These are phyloP conservation scores for Oeneis ivallda DNA, from an alignment of 2,888 invertebrate genomes.

Conservation along the genomic window DNA sequence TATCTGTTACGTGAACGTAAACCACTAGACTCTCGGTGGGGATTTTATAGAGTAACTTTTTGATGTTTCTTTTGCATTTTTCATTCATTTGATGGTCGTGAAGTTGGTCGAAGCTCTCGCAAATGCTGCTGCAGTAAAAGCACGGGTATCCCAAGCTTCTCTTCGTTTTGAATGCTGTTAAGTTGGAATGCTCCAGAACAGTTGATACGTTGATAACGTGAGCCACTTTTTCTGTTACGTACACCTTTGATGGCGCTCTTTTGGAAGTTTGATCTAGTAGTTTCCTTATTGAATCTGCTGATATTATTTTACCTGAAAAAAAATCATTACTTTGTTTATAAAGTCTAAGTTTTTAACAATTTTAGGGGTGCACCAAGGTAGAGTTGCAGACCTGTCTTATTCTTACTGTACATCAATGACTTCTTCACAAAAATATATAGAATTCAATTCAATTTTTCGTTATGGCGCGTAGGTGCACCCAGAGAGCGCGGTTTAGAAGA, in stretches of 20 bases:
- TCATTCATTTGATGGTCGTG: slow-evolving; percentile 48
- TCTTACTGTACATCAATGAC: neutral
- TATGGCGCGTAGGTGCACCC: no score
- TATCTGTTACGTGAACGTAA: slow-evolving; percentile 59
- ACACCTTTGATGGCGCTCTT: slow-evolving; percentile 34
- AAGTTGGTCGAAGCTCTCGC: slow-evolving; percentile 51
- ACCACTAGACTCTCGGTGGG: slow-evolving; percentile 59
- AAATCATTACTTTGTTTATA: slow-evolving; percentile 10
- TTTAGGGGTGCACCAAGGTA: neutral
- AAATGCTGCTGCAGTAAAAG: slow-evolving; percentile 60
- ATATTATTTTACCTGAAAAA: slow-evolving; percentile 52
- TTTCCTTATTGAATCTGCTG: slow-evolving; percentile 47
- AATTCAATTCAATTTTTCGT: no score
- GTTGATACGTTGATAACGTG: slow-evolving; percentile 54
- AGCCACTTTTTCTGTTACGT: slow-evolving; percentile 58
- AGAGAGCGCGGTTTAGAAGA: no score
- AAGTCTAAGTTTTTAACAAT: neutral
- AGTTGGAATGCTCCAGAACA: slow-evolving; percentile 57
- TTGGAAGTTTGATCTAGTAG: slow-evolving; percentile 36
- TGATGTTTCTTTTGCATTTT: slow-evolving; percentile 49
- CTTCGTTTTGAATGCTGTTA: slow-evolving; percentile 61
- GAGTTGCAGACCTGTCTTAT: neutral
- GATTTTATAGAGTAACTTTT: slow-evolving; percentile 50
- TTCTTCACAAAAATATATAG: neutral
- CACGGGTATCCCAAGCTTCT: slow-evolving; percentile 61